Conservation (phyloP, 2,888 invertebrate genomes). For the Bedellia somnulentella region DNA sequence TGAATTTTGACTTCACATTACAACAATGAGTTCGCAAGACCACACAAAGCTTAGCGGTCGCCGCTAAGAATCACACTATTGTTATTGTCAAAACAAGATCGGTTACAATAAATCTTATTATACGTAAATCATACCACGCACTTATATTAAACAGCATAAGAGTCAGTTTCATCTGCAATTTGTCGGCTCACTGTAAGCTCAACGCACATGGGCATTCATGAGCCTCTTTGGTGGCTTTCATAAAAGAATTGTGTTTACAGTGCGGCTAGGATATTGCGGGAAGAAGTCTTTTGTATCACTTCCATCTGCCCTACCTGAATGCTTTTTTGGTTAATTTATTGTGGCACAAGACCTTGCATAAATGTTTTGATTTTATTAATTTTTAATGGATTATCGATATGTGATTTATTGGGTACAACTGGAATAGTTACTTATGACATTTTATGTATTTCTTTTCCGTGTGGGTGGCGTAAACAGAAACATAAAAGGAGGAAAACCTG, state of each 20-base stretch:
- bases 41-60: slow-evolving; percentile 47
- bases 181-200: slow-evolving; percentile 12
- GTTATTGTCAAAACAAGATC: slow-evolving; percentile 59
- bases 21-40: slow-evolving; percentile 28
- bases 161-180: background rate
- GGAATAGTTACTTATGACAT: no score
- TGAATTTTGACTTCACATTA: slow-evolving; percentile 35
- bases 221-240: slow-evolving; percentile 26
- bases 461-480: no score
- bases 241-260: slow-evolving; percentile 41
- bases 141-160: background rate
- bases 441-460: no score
- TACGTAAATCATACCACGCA: slow-evolving; percentile 12
- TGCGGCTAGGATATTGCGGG: slow-evolving; percentile 13
- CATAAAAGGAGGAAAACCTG: no score
- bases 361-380: no score
- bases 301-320: slow-evolving; percentile 9
- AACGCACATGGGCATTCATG: slow-evolving; percentile 42
- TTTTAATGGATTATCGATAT: no score
- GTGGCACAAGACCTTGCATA: no score
- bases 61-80: slow-evolving; percentile 39
- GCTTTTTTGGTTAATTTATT: slow-evolving; percentile 29
- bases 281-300: background rate
- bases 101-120: slow-evolving; percentile 62
- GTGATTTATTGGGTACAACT: no score